A percentile compares a stretch with the other conserved stretches of the same genome.
These are phyloP conservation scores for Drosophila affinis DNA, from an alignment of 2,888 invertebrate genomes.

Conservation along the genomic window DNA sequence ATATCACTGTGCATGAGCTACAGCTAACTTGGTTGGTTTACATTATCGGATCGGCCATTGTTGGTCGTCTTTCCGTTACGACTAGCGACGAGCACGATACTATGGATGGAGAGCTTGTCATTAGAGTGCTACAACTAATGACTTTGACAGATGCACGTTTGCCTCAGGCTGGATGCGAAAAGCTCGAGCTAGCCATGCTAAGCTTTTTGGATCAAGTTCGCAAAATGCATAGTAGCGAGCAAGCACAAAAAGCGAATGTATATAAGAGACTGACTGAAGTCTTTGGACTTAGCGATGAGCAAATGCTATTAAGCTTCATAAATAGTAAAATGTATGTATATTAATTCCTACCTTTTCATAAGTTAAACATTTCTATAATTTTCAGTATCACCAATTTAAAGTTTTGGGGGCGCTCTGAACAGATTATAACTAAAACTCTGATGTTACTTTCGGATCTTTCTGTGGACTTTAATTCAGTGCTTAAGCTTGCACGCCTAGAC, in stretches of 20 bases:
- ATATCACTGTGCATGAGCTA: slow-evolving; percentile 90
- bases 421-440: slow-evolving; percentile 96
- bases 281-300: slow-evolving; percentile 96
- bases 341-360: not conserved
- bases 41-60: slow-evolving; percentile 98
- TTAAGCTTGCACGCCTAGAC: slow-evolving; percentile 97
- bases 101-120: slow-evolving; percentile 99
- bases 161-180: slow-evolving; percentile 95
- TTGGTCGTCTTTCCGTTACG: slow-evolving; percentile 97
- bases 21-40: slow-evolving; percentile 99
- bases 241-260: slow-evolving; percentile 97
- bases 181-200: slow-evolving; percentile 97
- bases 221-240: slow-evolving; percentile 99
- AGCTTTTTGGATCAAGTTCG: slow-evolving; percentile 99
- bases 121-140: slow-evolving; percentile 96
- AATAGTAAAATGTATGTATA: slow-evolving; percentile 96
- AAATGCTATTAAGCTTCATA: slow-evolving; percentile 96
- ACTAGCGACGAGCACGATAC: slow-evolving; percentile 98
- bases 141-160: slow-evolving; percentile 96
- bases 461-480: slow-evolving; percentile 97
- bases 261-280: slow-evolving; percentile 96
- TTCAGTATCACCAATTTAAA: slow-evolving; percentile 98
- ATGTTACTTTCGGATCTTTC: slow-evolving; percentile 97
- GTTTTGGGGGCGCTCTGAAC: slow-evolving; percentile 98
- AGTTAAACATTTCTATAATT: slow-evolving; percentile 63